These are phyloP conservation scores for Peromyscus polionotus DNA, from an alignment of 2,113 vertebrate species.

Conservation along the genomic window DNA sequence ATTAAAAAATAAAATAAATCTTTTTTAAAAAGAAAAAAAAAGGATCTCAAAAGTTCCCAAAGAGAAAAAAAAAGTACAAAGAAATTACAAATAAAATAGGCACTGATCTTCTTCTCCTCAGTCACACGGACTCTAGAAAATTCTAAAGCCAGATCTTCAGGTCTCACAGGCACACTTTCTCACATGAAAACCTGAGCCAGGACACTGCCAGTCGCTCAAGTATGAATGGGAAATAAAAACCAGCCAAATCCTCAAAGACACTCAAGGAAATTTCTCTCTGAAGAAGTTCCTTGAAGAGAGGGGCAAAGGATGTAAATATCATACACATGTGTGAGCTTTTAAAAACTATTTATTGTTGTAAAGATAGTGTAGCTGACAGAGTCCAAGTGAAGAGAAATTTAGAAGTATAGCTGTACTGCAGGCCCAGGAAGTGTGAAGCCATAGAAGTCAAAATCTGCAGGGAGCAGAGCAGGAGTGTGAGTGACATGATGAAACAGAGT, in stretches of 20 bases:
- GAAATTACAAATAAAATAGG: constrained; percentile 19
- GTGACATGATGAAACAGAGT: background rate
- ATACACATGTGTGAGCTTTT: background rate
- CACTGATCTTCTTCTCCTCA: constrained; percentile 21
- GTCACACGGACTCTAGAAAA: background rate
- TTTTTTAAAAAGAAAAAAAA: too few relatives aligned
- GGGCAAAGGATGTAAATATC: background rate
- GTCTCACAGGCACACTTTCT: background rate
- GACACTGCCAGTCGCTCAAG: background rate
- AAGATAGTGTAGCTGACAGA: background rate
- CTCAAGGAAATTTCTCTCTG: background rate
- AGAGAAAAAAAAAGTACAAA: background rate
- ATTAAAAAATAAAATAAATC: too few relatives aligned
- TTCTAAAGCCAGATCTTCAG: background rate
- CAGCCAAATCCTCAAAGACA: constrained; percentile 13
- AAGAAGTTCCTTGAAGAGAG: background rate
- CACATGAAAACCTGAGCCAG: background rate
- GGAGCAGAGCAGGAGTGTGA: background rate
- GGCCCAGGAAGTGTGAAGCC: background rate
- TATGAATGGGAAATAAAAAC: background rate
- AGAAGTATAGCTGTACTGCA: background rate
- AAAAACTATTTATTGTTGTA: background rate
- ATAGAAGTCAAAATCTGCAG: background rate
- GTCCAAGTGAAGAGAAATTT: constrained; percentile 20
- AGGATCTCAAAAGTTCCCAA: background rate